A percentile compares a stretch with the other conserved stretches of the same genome.
These are phyloP conservation scores for Holothuria leucospilota DNA, from an alignment of 53 echinoderm and acorn worm species.

Conservation along the genomic window DNA sequence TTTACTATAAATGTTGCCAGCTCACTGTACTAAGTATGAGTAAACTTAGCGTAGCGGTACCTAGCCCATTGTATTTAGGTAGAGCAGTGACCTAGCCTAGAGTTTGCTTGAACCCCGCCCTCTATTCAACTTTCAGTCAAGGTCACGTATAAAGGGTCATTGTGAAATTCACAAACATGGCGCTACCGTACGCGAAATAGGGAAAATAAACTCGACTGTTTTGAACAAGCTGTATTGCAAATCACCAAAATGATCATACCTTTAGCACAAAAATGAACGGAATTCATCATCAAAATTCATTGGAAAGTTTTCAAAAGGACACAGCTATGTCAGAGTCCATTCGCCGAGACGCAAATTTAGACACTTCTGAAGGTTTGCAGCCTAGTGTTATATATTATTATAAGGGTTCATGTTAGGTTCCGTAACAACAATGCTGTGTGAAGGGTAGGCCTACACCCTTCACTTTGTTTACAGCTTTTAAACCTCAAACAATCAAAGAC, in stretches of 20 bases:
- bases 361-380: constrained; percentile 28
- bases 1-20: too few species aligned
- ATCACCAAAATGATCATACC: constrained; percentile 21
- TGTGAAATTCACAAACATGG: constrained; percentile 45
- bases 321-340: constrained; percentile 40
- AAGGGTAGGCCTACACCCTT: too few species aligned
- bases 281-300: constrained; percentile 19
- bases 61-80: too few species aligned
- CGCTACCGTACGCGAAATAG: constrained; percentile 41
- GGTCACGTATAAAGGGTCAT: constrained; percentile 26
- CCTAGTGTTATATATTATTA: constrained; percentile 21
- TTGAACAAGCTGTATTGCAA: background rate
- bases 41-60: too few species aligned
- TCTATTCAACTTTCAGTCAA: constrained; percentile 19
- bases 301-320: constrained; percentile 24
- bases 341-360: constrained; percentile 22
- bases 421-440: constrained; percentile 6
- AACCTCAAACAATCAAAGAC: too few species aligned
- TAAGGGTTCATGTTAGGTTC: constrained; percentile 26
- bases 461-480: too few species aligned
- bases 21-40: too few species aligned
- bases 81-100: too few species aligned
- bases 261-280: constrained; percentile 8
- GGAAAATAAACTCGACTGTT: constrained; percentile 22
- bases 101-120: constrained; percentile 25